A percentile compares a stretch with the other conserved stretches of the same genome.
These are phyloP conservation scores for Rhinella marina DNA, from an alignment of 2,797 vertebrate species.

Conservation along the genomic window DNA sequence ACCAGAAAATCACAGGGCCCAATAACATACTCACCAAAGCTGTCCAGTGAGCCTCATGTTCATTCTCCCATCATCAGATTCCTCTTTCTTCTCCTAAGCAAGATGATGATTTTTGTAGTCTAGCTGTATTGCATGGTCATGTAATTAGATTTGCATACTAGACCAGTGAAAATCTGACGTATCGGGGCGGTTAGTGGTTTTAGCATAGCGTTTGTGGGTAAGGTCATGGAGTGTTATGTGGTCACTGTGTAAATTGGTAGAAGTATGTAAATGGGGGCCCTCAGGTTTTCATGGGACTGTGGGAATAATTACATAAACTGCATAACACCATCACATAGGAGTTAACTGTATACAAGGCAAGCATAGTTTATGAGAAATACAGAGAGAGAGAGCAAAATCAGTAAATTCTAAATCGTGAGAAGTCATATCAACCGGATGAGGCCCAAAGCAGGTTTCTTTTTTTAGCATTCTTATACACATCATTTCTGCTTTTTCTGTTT, in stretches of 20 bases:
- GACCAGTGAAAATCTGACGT: conserved; percentile 15
- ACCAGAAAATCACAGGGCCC: background rate
- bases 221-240: background rate
- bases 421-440: background rate
- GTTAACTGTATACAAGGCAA: background rate
- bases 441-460: too few species aligned
- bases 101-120: background rate
- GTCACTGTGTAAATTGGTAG: background rate
- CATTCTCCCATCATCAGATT: background rate
- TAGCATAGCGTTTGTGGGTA: background rate
- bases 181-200: background rate
- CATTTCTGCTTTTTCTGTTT: too few species aligned
- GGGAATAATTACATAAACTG: background rate
- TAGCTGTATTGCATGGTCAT: background rate
- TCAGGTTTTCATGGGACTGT: background rate
- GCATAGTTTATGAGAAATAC: background rate
- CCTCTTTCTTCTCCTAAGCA: background rate
- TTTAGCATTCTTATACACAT: too few species aligned
- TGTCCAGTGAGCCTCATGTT: background rate
- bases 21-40: background rate
- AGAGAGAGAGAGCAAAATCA: background rate
- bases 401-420: background rate
- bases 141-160: background rate
- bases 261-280: conserved; percentile 1
- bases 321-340: background rate